Evolutionary conservation across 2,888 invertebrate genomes (phyloP).

Genomic region (Nomada ferruginata): DNA sequence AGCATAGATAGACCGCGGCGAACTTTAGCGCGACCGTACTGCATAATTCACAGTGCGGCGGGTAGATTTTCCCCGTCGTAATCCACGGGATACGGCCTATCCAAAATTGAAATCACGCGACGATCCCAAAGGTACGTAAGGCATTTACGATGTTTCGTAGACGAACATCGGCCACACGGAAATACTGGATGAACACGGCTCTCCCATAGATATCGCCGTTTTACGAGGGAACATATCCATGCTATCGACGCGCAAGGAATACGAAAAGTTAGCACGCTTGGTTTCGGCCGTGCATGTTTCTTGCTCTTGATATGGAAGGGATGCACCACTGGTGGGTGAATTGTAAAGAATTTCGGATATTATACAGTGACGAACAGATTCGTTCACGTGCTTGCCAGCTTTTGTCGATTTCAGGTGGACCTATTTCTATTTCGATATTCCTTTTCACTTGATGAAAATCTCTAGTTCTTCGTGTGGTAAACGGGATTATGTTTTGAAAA

Average conservation of each 20-base stretch:
- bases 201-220: conserved; percentile 55
- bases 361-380: no score
- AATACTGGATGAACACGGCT: conserved; percentile 19
- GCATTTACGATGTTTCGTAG: not conserved
- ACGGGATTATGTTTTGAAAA: no score
- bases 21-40: conserved; percentile 41
- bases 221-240: conserved; percentile 54
- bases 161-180: not conserved
- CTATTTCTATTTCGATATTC: no score
- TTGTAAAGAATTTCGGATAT: no score
- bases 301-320: no score
- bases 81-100: conserved; percentile 44
- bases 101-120: conserved; percentile 66
- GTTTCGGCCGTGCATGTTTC: no score
- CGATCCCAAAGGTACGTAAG: conserved; percentile 25
- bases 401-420: no score
- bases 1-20: conserved; percentile 45
- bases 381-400: no score
- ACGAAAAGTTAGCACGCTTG: not conserved
- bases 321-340: no score
- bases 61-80: conserved; percentile 46
- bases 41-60: conserved; percentile 42
- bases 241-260: conserved; percentile 27
- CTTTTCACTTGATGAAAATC: no score
- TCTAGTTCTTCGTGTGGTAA: no score